Base-by-base conservation (phyloP, 30 jellyfish, hydroid and myxozoan species). In the Aurelia coerulea region DNA sequence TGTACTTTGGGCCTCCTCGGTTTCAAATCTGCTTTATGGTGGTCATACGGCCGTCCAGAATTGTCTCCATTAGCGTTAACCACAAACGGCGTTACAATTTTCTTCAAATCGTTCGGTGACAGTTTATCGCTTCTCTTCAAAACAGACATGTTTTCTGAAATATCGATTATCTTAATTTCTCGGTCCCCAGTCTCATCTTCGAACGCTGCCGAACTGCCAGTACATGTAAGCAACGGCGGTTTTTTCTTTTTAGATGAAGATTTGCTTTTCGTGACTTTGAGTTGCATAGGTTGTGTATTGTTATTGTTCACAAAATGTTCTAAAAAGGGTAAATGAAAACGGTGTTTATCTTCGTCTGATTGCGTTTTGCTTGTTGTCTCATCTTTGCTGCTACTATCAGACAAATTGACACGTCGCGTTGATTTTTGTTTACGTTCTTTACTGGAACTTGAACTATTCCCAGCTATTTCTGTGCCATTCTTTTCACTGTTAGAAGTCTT, bases 301-400 rank as follows among this genome's bases (percentile, higher is more conserved):
- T 41, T 39, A 29, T 10, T 49, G 50, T 79, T 42, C 49, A 32
- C 52, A 16, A 79, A 19, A 65, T 50, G 54, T 31, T 79, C 89
- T 23, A 64, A 50, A 65, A 65, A 49, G 33, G 68, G 37, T 49
- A 65, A 37, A 46, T 77, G 62, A 56, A 75, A 75, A 5, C 89
- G 89, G 31, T 37, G 66, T 29, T 65, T 33, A 50, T 79, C 89
- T 65, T 79, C 89, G 32, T 79, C 89, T 50, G 89, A 79, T 1
- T 64, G 67, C 23, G 89, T 41, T 65, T 71, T 70, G 74, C 89
- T 79, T 62, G 69, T 67, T 10, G 80, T 65, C 18, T 79, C 89
- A 4, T 79, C 89, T 53, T 65, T 63, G 64, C 85, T 75, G 67
- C 89, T 79, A 3, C 89, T 79, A 41, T 79, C 89, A 11, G 89